Conservation (phyloP, 2,797 vertebrate genomes). For the Vespertilio murinus region DNA sequence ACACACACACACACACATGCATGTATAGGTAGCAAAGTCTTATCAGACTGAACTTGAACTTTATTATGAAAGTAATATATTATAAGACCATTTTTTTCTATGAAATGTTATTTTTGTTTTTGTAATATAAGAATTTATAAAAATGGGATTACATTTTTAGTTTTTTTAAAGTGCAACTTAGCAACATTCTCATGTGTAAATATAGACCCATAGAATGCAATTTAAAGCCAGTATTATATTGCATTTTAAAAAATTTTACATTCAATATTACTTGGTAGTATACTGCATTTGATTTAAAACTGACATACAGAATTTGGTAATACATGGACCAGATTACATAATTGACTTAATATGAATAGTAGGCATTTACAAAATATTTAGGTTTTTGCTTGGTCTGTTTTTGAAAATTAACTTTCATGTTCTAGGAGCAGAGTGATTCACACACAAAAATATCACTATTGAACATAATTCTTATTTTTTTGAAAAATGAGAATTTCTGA, state of each 20-base stretch:
- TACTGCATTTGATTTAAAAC: constrained; percentile 29
- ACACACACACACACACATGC: no score
- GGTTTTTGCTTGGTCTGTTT: constrained; percentile 21
- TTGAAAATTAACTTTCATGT: constrained; percentile 28
- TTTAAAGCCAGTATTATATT: background rate
- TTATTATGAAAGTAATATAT: background rate
- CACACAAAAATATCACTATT: background rate
- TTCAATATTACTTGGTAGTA: background rate
- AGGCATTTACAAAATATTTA: constrained; percentile 11
- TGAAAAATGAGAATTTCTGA: background rate
- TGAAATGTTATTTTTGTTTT: constrained; percentile 3
- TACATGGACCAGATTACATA: background rate
- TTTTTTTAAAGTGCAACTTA: background rate
- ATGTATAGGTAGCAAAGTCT: background rate
- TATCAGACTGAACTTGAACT: background rate
- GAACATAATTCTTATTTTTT: background rate
- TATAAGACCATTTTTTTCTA: background rate
- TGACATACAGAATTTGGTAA: background rate
- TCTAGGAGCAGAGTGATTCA: background rate
- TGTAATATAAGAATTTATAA: background rate
- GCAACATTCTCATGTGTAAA: background rate
- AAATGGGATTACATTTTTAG: background rate
- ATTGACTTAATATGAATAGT: background rate
- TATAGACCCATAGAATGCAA: background rate
- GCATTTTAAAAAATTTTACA: background rate